Percentiles rank a stretch among this genome's conserved stretches.
Evolutionary conservation across 2,113 vertebrate species (phyloP).

Genomic region (Enhydra lutris): DNA sequence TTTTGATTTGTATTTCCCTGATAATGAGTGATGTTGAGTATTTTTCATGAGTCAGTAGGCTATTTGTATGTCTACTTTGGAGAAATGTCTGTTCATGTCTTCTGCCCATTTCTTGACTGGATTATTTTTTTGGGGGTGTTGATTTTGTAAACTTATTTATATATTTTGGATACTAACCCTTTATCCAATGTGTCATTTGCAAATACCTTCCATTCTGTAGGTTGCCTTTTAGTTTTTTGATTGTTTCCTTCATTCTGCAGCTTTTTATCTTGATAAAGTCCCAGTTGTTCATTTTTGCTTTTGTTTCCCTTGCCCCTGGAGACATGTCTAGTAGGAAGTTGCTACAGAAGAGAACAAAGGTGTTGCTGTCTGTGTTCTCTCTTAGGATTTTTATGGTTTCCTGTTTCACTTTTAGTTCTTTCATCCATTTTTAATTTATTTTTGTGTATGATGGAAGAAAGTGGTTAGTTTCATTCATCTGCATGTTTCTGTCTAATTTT

Average conservation of each 20-base stretch:
- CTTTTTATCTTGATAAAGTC: background rate
- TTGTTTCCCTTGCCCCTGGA: background rate
- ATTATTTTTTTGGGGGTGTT: background rate
- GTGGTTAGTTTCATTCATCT: background rate
- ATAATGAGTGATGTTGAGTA: background rate
- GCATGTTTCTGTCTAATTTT: background rate
- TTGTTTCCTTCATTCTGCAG: background rate
- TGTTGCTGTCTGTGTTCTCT: background rate
- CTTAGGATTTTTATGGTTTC: background rate
- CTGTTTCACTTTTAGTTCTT: background rate
- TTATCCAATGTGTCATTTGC: background rate
- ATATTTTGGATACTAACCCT: background rate
- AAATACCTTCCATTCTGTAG: background rate
- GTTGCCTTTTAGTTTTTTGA: background rate
- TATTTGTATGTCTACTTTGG: background rate
- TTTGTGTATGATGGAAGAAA: background rate
- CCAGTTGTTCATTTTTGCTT: background rate
- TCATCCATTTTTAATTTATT: background rate
- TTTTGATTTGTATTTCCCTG: background rate
- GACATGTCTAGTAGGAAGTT: background rate
- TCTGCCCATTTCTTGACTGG: background rate
- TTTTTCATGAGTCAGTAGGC: background rate
- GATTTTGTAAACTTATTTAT: background rate
- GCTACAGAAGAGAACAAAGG: background rate
- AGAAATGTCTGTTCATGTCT: background rate